phyloP scores from a whole-genome alignment of 2,888 invertebrate species.

The Clivina fossor region DNA sequence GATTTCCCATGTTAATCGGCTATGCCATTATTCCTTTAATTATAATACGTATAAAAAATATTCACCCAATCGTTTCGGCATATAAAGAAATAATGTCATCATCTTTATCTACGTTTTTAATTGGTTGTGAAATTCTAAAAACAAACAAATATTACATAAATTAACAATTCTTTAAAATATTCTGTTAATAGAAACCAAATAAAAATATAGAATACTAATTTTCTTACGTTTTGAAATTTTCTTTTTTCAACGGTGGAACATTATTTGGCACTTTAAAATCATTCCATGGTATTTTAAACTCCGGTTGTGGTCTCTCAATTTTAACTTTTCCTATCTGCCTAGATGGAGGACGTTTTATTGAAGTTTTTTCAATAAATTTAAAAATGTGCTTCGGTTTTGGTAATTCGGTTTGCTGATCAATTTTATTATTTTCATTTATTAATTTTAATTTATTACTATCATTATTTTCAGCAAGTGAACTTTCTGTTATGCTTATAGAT shows the following conservation, averaged over 20 bases:
- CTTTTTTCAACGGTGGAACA: background rate
- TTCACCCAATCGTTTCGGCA: slow-evolving; percentile 24
- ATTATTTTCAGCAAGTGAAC: no score
- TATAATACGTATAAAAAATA: background rate
- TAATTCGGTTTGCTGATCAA: no score
- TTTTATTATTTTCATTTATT: no score
- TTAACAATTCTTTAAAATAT: background rate
- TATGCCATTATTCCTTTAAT: background rate
- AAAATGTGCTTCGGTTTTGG: slow-evolving; percentile 16
- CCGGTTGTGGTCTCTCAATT: background rate
- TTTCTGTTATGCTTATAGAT: no score
- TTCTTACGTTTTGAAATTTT: slow-evolving; percentile 11
- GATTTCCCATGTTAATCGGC: no score
- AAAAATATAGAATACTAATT: slow-evolving; percentile 1
- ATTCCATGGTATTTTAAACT: background rate
- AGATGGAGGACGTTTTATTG: slow-evolving; percentile 17
- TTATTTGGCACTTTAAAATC: slow-evolving; percentile 16
- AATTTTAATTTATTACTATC: no score
- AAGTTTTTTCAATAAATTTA: slow-evolving; percentile 11
- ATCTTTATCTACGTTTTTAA: background rate
- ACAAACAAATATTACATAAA: no score
- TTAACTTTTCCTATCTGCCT: slow-evolving; percentile 1
- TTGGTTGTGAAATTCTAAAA: no score
- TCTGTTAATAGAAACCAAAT: background rate
- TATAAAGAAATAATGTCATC: background rate